Conservation (phyloP, 1,140 invertebrate species). For the Orussus abietinus region DNA sequence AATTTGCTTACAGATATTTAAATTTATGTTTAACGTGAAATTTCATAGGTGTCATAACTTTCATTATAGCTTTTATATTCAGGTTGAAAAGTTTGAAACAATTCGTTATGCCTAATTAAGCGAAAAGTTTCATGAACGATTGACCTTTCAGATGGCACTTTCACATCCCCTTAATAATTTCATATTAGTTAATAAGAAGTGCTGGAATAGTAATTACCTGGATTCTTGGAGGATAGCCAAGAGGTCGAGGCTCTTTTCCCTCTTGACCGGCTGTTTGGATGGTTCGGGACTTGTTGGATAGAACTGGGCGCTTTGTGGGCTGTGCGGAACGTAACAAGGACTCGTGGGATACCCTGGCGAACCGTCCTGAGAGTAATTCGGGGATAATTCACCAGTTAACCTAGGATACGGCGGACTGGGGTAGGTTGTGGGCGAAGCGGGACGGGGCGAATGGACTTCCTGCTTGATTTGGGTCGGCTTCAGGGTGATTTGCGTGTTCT, state of each 20-base stretch:
- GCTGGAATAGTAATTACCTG: too few species aligned
- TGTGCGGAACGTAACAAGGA: conserved; percentile 53
- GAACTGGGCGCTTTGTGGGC: conserved; percentile 52
- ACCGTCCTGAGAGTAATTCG: conserved; percentile 57
- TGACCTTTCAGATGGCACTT: too few species aligned
- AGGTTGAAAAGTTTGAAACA: too few species aligned
- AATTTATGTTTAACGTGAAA: too few species aligned
- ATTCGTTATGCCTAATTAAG: too few species aligned
- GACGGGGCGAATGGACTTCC: conserved; percentile 43
- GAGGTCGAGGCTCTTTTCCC: conserved; percentile 52
- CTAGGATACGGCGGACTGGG: conserved; percentile 58
- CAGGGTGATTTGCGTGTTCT: conserved; percentile 27
- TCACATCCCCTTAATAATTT: too few species aligned
- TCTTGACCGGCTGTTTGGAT: conserved; percentile 49
- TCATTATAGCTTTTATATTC: too few species aligned
- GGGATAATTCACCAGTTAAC: conserved; percentile 53
- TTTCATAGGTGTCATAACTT: too few species aligned
- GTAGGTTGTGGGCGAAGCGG: conserved; percentile 48
- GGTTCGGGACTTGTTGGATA: conserved; percentile 55
- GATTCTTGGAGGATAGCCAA: conserved; percentile 52
- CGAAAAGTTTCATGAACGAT: too few species aligned
- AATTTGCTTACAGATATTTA: background rate
- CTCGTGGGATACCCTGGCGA: conserved; percentile 61
- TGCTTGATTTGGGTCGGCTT: conserved; percentile 47
- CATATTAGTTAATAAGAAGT: too few species aligned